Evolutionary conservation across 1,140 invertebrate species (phyloP).

Genomic region (Scaptomyza hsui): DNA sequence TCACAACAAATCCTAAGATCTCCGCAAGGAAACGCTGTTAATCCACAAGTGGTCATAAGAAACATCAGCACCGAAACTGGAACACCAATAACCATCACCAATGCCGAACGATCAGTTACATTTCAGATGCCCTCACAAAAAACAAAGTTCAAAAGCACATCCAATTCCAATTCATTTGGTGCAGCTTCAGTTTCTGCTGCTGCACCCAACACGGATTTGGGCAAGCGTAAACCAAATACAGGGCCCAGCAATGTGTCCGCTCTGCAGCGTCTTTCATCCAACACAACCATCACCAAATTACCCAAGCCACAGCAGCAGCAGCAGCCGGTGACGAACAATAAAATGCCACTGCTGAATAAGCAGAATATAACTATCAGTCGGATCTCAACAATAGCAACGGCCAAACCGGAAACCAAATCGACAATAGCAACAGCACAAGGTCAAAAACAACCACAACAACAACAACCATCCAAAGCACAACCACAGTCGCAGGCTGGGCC

Average conservation of each 20-base stretch:
- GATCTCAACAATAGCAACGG: constrained; percentile 32
- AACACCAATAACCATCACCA: constrained; percentile 7
- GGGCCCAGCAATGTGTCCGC: constrained; percentile 47
- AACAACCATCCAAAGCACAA: constrained; percentile 1
- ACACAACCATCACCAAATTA: constrained; percentile 67
- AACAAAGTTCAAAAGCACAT: constrained; percentile 27
- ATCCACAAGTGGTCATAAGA: constrained; percentile 56
- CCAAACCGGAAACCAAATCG: constrained; percentile 45
- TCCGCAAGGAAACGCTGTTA: constrained; percentile 31
- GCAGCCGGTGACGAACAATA: constrained; percentile 20
- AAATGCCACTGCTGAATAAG: constrained; percentile 71
- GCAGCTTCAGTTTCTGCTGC: not conserved
- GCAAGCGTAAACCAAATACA: constrained; percentile 45
- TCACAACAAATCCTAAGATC: constrained; percentile 68
- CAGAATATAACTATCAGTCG: constrained; percentile 80
- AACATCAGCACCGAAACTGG: constrained; percentile 35
- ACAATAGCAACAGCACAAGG: constrained; percentile 14
- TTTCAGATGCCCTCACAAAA: constrained; percentile 55
- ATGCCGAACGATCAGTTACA: constrained; percentile 21
- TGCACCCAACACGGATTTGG: constrained; percentile 31
- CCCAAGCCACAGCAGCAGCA: constrained; percentile 48
- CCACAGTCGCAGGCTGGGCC: constrained; percentile 18
- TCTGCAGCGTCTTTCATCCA: constrained; percentile 69
- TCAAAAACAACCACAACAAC: constrained; percentile 8
- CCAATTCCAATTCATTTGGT: constrained; percentile 7